Percentiles rank a stretch among this genome's conserved stretches.
Evolutionary conservation across 1,140 invertebrate genomes (phyloP).

Genomic region (Apis dorsata): DNA sequence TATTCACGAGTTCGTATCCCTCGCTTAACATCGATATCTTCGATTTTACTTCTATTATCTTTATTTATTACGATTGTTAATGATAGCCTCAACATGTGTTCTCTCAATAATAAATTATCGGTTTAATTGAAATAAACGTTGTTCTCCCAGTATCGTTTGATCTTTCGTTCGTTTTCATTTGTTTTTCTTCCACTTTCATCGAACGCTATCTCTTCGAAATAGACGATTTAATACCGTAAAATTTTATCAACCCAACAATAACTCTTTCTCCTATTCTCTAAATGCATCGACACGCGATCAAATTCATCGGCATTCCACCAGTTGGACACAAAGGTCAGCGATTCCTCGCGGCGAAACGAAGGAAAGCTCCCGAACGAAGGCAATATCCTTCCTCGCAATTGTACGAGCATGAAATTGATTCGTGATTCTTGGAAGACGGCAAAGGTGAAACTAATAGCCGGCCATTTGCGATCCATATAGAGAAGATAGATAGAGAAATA

Average conservation of each 20-base stretch:
- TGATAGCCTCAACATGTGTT: neutral
- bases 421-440: constrained; percentile 35
- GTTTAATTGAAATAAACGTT: constrained; percentile 26
- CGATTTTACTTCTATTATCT: neutral
- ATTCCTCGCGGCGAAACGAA: neutral
- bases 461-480: constrained; percentile 9
- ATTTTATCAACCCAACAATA: too few species aligned
- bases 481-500: constrained; percentile 13
- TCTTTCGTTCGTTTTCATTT: neutral
- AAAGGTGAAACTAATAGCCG: constrained; percentile 44
- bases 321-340: neutral
- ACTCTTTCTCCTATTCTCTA: too few species aligned
- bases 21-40: neutral
- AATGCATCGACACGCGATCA: too few species aligned
- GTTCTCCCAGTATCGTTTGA: neutral
- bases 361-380: neutral
- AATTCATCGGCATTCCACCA: neutral
- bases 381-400: constrained; percentile 11
- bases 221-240: too few species aligned
- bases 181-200: neutral
- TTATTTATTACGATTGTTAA: constrained; percentile 12
- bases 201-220: too few species aligned
- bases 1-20: neutral
- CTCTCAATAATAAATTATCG: neutral
- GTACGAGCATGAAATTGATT: constrained; percentile 39